Evolutionary conservation across 2,888 invertebrate genomes (phyloP), one percentile per base, ranked within the genome.

Genomic region (Thera britannica): DNA sequence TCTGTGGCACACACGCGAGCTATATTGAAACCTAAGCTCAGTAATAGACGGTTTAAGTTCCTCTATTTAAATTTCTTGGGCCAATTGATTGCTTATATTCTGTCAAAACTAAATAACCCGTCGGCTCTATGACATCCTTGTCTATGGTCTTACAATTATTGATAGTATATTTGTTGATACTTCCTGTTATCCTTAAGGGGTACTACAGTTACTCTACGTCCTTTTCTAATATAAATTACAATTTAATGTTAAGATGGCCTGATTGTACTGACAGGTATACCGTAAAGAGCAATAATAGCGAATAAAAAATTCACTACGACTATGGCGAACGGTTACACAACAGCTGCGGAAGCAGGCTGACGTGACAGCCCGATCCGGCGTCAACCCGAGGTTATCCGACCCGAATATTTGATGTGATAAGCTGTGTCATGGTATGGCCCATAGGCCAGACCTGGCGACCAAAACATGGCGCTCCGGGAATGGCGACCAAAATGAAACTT

Each of bases 261-360:
- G 36, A 48, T 58, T 38, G n/a, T 38, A 62, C 58, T 63, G 56
- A 60, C 59, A 44, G 34, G 56, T 56, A 3, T 38, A 44, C 74
- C 84, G 77, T 76, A 74, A 77, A 78, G 79, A 86, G 86, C 80
- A 85, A 86, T 90, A 92, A 92, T 90, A 77, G 83, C 77, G 77
- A 78, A 90, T 90, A 89, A 91, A 91, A 90, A 90, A 91, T 92
- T 90, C 90, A 90, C 74, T 68, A 78, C 83, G 76, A 67, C 72
- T 60, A 54, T 76, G 73, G 65, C 66, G 73, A 83, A 83, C 83
- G 82, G 86, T 83, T 54, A 62, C 23, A 35, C 41, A 79, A 73
- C 69, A 46, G 49, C 56, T 72, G 71, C 74, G 71, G 71, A 72
- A 76, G 75, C 81, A 79, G 77, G 73, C 58, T 70, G 70, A 72